A percentile compares a stretch with the other conserved stretches of the same genome.
phyloP scores from a whole-genome alignment of 2,888 invertebrate genomes.

The Eupeodes latifasciatus region DNA sequence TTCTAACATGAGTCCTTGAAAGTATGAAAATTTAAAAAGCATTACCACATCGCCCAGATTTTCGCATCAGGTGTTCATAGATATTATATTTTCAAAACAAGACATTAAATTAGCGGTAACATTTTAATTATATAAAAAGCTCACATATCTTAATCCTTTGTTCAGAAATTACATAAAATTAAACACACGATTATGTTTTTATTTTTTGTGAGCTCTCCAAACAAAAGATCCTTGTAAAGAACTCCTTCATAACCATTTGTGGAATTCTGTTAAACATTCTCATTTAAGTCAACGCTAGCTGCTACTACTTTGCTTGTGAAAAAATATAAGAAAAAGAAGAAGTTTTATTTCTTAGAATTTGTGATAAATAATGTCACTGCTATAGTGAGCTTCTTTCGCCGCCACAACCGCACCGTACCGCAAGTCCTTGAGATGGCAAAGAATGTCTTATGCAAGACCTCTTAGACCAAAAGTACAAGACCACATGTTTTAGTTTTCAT shows the following conservation, averaged over 20 bases:
- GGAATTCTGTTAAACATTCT: conserved; percentile 33
- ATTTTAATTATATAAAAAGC: background rate
- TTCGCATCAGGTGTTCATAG: too few relatives aligned
- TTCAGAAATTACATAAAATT: background rate
- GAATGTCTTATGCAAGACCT: conserved; percentile 32
- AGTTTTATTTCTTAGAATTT: conserved; percentile 9
- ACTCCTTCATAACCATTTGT: background rate
- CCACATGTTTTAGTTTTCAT: background rate
- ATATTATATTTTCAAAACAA: too few relatives aligned
- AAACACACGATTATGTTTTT: background rate
- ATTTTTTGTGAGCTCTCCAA: background rate
- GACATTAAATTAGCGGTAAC: too few relatives aligned
- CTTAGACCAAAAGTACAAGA: background rate
- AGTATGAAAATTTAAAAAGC: too few relatives aligned
- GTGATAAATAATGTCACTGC: conserved; percentile 41
- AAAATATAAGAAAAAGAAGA: background rate
- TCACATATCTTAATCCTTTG: background rate
- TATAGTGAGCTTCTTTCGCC: background rate
- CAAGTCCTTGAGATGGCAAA: conserved; percentile 29
- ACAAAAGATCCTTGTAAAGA: background rate
- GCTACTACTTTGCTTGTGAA: background rate
- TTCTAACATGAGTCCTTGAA: too few relatives aligned
- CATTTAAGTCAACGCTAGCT: conserved; percentile 16
- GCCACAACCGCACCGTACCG: background rate
- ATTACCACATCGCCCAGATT: too few relatives aligned